Percentiles rank a stretch among this genome's conserved stretches.
Evolutionary conservation across 2,113 vertebrate genomes (phyloP).

Genomic region (Cygnus atratus): DNA sequence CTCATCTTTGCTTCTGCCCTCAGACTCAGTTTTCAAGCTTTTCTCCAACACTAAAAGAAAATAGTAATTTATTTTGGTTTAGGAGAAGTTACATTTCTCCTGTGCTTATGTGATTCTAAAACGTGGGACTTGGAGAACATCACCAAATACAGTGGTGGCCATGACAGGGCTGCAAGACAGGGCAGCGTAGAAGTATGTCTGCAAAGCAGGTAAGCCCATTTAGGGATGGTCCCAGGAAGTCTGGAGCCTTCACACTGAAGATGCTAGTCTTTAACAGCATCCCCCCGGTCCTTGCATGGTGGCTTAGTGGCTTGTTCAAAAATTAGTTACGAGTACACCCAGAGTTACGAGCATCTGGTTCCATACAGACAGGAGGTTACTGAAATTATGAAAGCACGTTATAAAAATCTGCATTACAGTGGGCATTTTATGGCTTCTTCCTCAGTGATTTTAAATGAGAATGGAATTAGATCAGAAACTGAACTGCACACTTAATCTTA

Average conservation of each 20-base stretch:
- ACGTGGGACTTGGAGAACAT: neutral
- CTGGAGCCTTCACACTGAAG: neutral
- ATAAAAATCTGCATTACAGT: neutral
- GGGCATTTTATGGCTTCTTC: neutral
- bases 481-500: neutral
- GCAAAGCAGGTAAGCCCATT: neutral
- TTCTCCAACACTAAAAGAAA: neutral
- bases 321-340: neutral
- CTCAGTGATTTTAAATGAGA: neutral
- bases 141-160: neutral
- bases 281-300: neutral
- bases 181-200: neutral
- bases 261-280: neutral
- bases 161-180: neutral
- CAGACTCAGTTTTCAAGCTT: neutral
- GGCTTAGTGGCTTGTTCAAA: neutral
- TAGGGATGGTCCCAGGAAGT: neutral
- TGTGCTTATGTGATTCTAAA: neutral
- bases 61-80: neutral
- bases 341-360: neutral
- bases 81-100: neutral
- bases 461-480: neutral
- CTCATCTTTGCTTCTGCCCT: neutral
- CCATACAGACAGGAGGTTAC: neutral
- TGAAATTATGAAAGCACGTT: neutral